Evolutionary conservation across 2,888 invertebrate genomes (phyloP), one percentile per base, ranked within the genome.

Genomic region (Omphaloscelis lunosa): DNA sequence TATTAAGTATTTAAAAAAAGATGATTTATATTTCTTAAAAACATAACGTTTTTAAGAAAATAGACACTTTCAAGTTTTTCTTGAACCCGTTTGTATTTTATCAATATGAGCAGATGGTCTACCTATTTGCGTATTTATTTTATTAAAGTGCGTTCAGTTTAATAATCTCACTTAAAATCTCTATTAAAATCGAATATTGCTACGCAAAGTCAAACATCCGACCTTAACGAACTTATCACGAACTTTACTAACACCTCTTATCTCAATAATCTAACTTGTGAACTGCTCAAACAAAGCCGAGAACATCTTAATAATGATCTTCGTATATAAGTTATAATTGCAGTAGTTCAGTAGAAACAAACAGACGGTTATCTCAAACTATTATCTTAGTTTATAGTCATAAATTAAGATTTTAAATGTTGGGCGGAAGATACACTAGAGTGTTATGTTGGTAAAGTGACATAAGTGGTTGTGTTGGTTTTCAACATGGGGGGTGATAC

Each of bases 331-430:
- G 72, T 85, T 86, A 83, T 86, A 83, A 86, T 88, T 83, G 79
- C 82, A 80, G 80, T 79, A 75, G 87, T 76, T 81, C 66, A 72
- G 82, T 72, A 82, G 80, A 80, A 87, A 86, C 90, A 86, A 87
- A 87, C 88, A 80, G 78, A 84, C 85, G 75, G 72, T 84, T 85
- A 87, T 87, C 89, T 76, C 23, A 34, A 80, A 79, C 82, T 84
- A 86, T 89, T 89, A 91, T 90, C 90, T 85, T 75, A 75, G 86
- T 83, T 89, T 87, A 85, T 85, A 87, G 87, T 91, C 87, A 90
- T 92, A 91, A 91, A 93, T 92, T 86, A 83, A 90, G 91, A 89
- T 92, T 91, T 92, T 87, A 90, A 83, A 86, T 86, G 48, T 80
- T 77, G 82, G 78, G 88, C 75, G 34, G 78, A 72, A 75, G 65